Conservation (phyloP, 2,113 vertebrate genomes). For the Lota lota region DNA sequence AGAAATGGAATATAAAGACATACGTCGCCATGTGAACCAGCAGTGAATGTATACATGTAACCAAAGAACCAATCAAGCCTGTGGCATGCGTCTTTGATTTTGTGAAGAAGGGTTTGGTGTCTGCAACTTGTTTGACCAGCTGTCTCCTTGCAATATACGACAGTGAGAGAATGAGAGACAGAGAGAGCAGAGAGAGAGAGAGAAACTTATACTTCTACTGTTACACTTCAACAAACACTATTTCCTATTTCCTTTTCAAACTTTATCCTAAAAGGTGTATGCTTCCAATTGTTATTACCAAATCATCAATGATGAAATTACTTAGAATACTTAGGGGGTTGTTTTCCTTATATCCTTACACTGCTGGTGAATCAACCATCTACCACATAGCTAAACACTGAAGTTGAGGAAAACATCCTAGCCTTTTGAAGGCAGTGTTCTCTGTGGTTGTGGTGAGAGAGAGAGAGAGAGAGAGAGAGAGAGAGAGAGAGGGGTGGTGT, state of each 20-base stretch:
- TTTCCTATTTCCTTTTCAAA: too few species aligned
- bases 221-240: too few species aligned
- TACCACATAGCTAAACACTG: neutral
- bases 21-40: too few species aligned
- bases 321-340: neutral
- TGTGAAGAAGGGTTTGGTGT: neutral
- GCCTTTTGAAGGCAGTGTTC: too few species aligned
- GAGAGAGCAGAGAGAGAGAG: slow-evolving; percentile 4
- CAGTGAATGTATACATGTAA: too few species aligned
- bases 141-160: slow-evolving; percentile 16
- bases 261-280: too few species aligned
- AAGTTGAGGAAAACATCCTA: too few species aligned
- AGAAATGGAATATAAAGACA: too few species aligned
- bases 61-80: too few species aligned
- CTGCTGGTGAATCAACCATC: slow-evolving; percentile 2
- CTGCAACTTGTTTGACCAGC: slow-evolving; percentile 54
- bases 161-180: slow-evolving; percentile 1
- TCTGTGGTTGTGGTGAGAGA: too few species aligned
- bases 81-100: neutral
- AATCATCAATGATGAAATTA: neutral
- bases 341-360: neutral
- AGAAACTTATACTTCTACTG: neutral
- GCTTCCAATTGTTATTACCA: too few species aligned
- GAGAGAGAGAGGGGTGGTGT: slow-evolving; percentile 1
- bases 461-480: slow-evolving; percentile 2